These are phyloP conservation scores for Elymnias hypermnestra DNA, from an alignment of 1,140 invertebrate species.

Conservation along the genomic window DNA sequence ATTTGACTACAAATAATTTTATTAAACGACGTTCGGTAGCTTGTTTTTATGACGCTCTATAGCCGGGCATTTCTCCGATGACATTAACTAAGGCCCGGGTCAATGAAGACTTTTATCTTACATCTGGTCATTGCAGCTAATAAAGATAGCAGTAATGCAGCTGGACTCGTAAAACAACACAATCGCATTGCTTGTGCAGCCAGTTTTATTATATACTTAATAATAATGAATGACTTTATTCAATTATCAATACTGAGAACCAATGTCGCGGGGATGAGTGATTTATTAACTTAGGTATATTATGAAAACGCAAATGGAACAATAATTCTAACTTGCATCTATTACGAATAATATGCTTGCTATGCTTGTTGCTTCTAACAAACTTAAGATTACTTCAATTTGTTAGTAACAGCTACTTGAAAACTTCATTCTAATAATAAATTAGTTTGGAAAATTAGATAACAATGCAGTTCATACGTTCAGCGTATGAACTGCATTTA, in stretches of 20 bases:
- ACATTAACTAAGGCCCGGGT: conserved; percentile 36
- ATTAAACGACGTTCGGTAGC: conserved; percentile 1
- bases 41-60: conserved; percentile 8
- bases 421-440: too few relatives aligned
- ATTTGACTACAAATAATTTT: not conserved
- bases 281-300: conserved; percentile 28
- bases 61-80: conserved; percentile 17
- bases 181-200: conserved; percentile 55
- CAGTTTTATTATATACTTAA: conserved; percentile 59
- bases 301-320: too few relatives aligned
- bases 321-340: too few relatives aligned
- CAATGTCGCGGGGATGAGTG: conserved; percentile 55
- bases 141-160: conserved; percentile 69
- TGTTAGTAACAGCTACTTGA: too few relatives aligned
- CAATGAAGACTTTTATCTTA: conserved; percentile 45
- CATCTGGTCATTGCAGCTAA: conserved; percentile 60
- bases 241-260: conserved; percentile 67
- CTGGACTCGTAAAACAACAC: conserved; percentile 66
- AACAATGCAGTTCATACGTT: too few relatives aligned
- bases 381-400: too few relatives aligned
- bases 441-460: too few relatives aligned
- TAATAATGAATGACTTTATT: conserved; percentile 72
- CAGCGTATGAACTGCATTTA: too few relatives aligned
- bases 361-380: too few relatives aligned
- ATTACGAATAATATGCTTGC: too few relatives aligned